Conservation (phyloP, 2,113 vertebrate species). For the Psephotus haematonotus region DNA sequence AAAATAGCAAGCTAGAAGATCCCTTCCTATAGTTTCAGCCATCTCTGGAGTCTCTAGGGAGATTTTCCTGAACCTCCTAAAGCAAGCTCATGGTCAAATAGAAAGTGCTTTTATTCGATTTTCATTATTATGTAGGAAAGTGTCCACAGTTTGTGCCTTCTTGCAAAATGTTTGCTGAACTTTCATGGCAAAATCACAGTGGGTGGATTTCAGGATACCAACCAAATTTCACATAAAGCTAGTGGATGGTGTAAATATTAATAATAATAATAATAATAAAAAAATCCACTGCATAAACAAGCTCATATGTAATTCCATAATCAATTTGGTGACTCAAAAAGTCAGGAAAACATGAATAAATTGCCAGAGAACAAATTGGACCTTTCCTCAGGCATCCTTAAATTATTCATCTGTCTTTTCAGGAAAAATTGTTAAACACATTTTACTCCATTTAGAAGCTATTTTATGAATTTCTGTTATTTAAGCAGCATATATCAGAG, state of each 20-base stretch:
- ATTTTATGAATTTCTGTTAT: background rate
- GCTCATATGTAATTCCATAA: background rate
- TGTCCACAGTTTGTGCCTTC: background rate
- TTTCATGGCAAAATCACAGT: background rate
- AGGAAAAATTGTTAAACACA: background rate
- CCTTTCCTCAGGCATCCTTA: background rate
- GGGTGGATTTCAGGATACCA: background rate
- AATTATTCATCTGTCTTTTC: constrained; percentile 35
- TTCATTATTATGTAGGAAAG: background rate
- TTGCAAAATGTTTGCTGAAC: background rate
- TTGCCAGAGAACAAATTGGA: background rate
- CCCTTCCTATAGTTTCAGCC: background rate
- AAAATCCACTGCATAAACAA: background rate
- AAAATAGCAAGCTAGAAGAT: background rate
- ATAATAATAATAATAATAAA: background rate
- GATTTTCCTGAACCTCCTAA: background rate
- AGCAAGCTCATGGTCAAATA: background rate
- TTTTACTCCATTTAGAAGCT: background rate
- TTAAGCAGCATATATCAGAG: background rate
- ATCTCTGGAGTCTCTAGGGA: background rate
- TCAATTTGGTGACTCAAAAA: constrained; percentile 1
- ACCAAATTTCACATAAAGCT: background rate
- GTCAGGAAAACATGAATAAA: background rate
- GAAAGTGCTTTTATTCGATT: background rate
- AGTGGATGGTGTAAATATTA: background rate